Conservation (phyloP, 2,888 invertebrate species). For the Halictus ligatus region DNA sequence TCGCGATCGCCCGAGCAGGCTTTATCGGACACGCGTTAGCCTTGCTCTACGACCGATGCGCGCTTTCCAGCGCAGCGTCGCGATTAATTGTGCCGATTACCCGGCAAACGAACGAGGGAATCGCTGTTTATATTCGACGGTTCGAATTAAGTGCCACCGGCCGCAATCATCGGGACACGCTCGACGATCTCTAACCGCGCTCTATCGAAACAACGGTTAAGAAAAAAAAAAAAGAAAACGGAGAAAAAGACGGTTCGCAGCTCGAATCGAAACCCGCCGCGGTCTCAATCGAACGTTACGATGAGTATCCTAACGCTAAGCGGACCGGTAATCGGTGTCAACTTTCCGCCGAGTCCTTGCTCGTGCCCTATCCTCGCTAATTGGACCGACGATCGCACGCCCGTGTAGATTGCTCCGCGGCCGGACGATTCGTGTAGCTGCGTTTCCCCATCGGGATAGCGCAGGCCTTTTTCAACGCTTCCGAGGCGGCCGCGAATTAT, state of each 20-base stretch:
- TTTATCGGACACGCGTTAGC: background rate
- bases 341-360: conserved; percentile 12
- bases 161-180: conserved; percentile 19
- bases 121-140: conserved; percentile 48
- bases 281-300: conserved; percentile 19
- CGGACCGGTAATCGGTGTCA: conserved; percentile 1
- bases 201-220: conserved; percentile 27
- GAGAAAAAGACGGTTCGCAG: conserved; percentile 34
- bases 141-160: conserved; percentile 53
- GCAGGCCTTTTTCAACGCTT: background rate
- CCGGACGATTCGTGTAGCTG: background rate
- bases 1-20: background rate
- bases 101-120: conserved; percentile 16
- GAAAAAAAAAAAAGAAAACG: too few relatives aligned
- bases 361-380: conserved; percentile 9
- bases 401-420: background rate
- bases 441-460: background rate
- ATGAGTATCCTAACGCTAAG: conserved; percentile 30
- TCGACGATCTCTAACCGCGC: conserved; percentile 39
- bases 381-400: conserved; percentile 17
- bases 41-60: conserved; percentile 1
- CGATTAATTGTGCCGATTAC: conserved; percentile 63
- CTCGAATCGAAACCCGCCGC: conserved; percentile 16
- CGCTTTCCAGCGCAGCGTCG: conserved; percentile 34
- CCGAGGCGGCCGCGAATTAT: background rate